A percentile compares a stretch with the other conserved stretches of the same genome.
phyloP scores from a whole-genome alignment of 2,797 vertebrate genomes.

The Tiaroga cobitis region DNA sequence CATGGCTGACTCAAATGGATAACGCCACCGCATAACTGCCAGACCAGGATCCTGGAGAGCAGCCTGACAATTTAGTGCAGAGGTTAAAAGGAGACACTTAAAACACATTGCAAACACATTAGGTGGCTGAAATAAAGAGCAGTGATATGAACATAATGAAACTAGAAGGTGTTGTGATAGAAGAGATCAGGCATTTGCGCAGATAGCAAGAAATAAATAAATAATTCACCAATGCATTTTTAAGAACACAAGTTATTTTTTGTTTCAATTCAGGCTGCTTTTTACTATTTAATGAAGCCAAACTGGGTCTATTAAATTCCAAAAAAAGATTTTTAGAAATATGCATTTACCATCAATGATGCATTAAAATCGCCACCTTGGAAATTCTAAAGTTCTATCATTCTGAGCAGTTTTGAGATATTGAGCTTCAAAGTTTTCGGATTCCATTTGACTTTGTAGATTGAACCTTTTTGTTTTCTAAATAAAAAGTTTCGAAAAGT shows the following conservation, averaged over 20 bases:
- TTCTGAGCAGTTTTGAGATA: no score
- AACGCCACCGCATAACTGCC: slow-evolving; percentile 69
- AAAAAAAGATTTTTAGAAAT: no score
- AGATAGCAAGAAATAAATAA: neutral
- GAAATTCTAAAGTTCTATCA: no score
- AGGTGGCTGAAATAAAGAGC: neutral
- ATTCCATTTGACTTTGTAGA: no score
- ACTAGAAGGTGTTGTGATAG: neutral
- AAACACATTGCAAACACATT: slow-evolving; percentile 17
- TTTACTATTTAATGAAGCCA: neutral
- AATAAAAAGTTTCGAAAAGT: no score
- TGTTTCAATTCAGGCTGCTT: neutral
- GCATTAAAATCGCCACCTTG: no score
- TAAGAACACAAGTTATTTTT: neutral
- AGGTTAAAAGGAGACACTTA: slow-evolving; percentile 54
- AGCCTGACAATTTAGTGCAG: slow-evolving; percentile 62
- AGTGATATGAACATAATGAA: neutral
- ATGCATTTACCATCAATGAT: no score
- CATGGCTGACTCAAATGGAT: slow-evolving; percentile 61
- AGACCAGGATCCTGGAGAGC: slow-evolving; percentile 63
- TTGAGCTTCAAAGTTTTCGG: no score
- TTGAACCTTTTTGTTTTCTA: no score
- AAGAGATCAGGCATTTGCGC: neutral
- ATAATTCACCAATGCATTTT: neutral
- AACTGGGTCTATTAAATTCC: neutral